A percentile compares a stretch with the other conserved stretches of the same genome.
Conservation (phyloP, 2,113 vertebrate species). For the Recurvirostra avosetta region DNA sequence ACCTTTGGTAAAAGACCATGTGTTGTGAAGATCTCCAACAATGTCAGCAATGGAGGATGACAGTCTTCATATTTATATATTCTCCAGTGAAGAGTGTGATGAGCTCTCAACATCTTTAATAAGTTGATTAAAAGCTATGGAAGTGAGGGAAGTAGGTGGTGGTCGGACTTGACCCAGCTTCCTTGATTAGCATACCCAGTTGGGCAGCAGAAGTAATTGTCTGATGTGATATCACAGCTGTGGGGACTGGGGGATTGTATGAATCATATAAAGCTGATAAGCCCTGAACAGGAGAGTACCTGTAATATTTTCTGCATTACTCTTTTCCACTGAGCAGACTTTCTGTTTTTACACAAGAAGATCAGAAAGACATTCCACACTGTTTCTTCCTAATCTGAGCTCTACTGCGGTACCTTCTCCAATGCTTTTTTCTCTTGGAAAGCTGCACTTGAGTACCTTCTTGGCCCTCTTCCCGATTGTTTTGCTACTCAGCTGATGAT, state of each 20-base stretch:
- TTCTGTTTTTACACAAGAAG: neutral
- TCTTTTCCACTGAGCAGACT: neutral
- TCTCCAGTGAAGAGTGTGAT: neutral
- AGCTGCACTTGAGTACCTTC: neutral
- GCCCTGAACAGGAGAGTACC: neutral
- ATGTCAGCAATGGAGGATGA: neutral
- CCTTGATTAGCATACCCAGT: neutral
- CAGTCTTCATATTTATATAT: neutral
- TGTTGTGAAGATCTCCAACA: neutral
- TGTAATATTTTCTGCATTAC: neutral
- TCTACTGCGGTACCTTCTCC: neutral
- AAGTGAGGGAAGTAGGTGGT: neutral
- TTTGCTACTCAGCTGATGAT: neutral
- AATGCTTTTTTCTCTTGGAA: neutral
- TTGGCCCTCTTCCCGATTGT: neutral
- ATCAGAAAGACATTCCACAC: neutral
- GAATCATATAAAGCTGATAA: neutral
- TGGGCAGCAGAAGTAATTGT: conserved; percentile 19
- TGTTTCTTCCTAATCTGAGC: neutral
- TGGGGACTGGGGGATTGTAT: neutral
- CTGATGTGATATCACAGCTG: neutral
- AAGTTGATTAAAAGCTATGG: neutral
- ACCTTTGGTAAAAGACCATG: neutral
- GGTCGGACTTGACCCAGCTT: neutral
- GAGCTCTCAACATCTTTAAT: neutral